phyloP scores from a whole-genome alignment of 2,797 vertebrate species.

The Xenops minutus region DNA sequence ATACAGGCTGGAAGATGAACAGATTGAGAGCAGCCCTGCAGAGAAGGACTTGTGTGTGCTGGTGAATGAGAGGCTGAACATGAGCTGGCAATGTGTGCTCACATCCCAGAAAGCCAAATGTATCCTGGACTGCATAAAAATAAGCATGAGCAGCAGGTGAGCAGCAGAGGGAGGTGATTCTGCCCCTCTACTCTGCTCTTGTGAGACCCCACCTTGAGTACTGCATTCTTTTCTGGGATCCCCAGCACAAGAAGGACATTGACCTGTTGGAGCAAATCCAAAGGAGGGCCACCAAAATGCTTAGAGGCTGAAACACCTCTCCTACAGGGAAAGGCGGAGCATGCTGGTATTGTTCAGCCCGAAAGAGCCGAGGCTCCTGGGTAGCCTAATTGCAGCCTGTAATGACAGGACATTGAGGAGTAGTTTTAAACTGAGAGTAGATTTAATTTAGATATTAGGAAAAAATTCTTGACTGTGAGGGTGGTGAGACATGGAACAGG shows the following conservation, averaged over 20 bases:
- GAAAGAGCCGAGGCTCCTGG: background rate
- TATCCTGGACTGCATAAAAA: background rate
- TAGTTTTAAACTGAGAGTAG: background rate
- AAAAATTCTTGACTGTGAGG: background rate
- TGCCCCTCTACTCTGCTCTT: background rate
- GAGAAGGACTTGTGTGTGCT: background rate
- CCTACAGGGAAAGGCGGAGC: background rate
- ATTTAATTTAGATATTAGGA: background rate
- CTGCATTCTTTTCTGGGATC: background rate
- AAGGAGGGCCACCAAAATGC: too few relatives aligned
- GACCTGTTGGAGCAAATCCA: background rate
- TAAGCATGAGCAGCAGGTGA: background rate
- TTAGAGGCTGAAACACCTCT: background rate
- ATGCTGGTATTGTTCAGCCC: background rate
- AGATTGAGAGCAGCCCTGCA: background rate
- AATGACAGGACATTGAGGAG: too few relatives aligned
- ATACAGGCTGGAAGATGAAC: background rate
- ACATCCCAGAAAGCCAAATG: background rate
- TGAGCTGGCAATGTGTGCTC: background rate
- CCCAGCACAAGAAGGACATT: background rate
- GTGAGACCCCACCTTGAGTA: background rate
- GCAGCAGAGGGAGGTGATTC: background rate
- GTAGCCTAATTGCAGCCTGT: background rate
- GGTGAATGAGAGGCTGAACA: background rate
- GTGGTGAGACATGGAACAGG: background rate